Conservation (phyloP, 2,888 invertebrate species). For the Mamestra brassicae region DNA sequence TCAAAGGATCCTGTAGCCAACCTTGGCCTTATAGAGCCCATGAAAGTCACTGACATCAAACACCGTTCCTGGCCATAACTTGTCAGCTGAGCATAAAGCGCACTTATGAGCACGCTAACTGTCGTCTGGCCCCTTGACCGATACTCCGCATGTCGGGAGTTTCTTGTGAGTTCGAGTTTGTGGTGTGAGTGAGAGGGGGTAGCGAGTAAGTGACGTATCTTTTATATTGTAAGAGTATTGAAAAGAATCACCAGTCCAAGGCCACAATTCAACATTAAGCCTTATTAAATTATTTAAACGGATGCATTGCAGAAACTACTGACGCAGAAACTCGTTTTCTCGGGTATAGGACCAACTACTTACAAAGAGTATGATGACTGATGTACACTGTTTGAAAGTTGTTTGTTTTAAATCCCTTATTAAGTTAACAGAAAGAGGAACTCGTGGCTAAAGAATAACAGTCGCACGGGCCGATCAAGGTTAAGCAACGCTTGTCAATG, state of each 20-base stretch:
- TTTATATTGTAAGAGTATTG: background rate
- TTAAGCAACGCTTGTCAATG: too few relatives aligned
- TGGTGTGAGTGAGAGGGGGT: conserved; percentile 33
- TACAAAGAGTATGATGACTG: too few relatives aligned
- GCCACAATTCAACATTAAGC: background rate
- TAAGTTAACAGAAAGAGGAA: too few relatives aligned
- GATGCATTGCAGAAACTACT: background rate
- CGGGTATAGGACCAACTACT: background rate
- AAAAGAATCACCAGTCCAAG: background rate
- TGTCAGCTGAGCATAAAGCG: conserved; percentile 55
- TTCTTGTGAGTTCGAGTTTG: conserved; percentile 63
- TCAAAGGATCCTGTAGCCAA: conserved; percentile 30
- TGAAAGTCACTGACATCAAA: conserved; percentile 48
- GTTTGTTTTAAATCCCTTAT: too few relatives aligned
- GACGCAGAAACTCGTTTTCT: background rate
- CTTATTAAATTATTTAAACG: background rate
- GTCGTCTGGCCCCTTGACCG: conserved; percentile 76
- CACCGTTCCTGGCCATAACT: conserved; percentile 44
- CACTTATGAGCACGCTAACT: conserved; percentile 67
- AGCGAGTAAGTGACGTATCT: conserved; percentile 20
- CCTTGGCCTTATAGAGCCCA: conserved; percentile 54
- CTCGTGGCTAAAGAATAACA: too few relatives aligned
- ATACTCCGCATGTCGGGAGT: conserved; percentile 68
- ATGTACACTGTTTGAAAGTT: too few relatives aligned
- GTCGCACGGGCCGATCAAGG: too few relatives aligned